Conservation (phyloP, 2,888 invertebrate species). For the Andrena chrysosceles region DNA sequence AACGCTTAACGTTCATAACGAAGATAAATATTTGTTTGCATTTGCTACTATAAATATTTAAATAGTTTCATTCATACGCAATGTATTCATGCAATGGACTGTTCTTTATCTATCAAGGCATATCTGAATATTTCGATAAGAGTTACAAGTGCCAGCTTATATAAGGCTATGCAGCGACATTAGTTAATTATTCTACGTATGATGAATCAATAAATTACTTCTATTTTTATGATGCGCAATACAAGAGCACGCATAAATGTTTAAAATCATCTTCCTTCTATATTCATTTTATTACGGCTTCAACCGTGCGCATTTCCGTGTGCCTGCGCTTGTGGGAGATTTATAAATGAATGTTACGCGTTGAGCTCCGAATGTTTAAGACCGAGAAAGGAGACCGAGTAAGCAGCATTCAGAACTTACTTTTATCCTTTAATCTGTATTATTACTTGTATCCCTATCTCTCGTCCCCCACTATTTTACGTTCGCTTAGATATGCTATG, state of each 20-base stretch:
- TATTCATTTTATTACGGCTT: conserved; percentile 6
- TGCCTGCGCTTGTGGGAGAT: neutral
- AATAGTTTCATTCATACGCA: conserved; percentile 8
- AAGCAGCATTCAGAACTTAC: conserved; percentile 7
- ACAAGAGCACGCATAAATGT: conserved; percentile 15
- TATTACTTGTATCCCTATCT: neutral
- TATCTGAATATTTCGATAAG: conserved; percentile 18
- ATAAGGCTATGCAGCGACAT: conserved; percentile 8
- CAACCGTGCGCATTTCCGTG: neutral
- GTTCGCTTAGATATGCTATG: conserved; percentile 13
- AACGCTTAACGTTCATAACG: conserved; percentile 11
- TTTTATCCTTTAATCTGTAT: conserved; percentile 5
- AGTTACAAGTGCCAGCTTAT: conserved; percentile 26
- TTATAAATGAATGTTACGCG: neutral
- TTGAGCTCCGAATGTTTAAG: neutral
- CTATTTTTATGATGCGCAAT: conserved; percentile 14
- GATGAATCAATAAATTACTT: conserved; percentile 8
- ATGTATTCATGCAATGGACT: conserved; percentile 4
- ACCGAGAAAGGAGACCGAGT: neutral
- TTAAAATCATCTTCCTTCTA: conserved; percentile 16
- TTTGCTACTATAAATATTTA: conserved; percentile 16
- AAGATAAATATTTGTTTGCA: conserved; percentile 13
- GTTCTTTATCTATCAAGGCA: neutral
- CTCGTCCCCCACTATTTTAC: conserved; percentile 13
- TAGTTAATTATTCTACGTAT: conserved; percentile 15